A percentile compares a stretch with the other conserved stretches of the same genome.
phyloP scores from a whole-genome alignment of 1,140 invertebrate genomes.

The Pachyrhynchus sulphureomaculatus region DNA sequence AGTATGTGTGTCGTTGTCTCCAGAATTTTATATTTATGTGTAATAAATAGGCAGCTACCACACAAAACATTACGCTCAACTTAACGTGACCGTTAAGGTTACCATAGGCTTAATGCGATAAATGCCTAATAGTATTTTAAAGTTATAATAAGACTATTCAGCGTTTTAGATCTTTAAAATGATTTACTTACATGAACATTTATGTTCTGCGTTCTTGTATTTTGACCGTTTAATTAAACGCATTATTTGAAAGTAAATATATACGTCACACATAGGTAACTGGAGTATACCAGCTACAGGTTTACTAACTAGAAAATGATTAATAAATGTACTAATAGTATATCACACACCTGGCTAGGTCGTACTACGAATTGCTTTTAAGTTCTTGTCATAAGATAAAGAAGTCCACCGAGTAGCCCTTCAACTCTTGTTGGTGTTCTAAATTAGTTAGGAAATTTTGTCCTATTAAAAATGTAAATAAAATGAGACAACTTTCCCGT shows the following conservation, averaged over 20 bases:
- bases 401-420: background rate
- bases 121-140: no score
- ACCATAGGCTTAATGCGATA: no score
- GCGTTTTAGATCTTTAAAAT: slow-evolving; percentile 20
- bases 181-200: no score
- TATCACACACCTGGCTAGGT: slow-evolving; percentile 47
- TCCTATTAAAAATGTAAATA: no score
- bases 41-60: background rate
- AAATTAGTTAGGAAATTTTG: no score
- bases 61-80: no score
- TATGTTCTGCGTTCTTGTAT: no score
- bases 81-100: no score
- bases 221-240: background rate
- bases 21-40: slow-evolving; percentile 27
- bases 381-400: slow-evolving; percentile 35
- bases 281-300: slow-evolving; percentile 6
- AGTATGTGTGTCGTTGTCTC: slow-evolving; percentile 52
- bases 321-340: slow-evolving; percentile 36
- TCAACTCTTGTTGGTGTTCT: no score
- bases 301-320: slow-evolving; percentile 13
- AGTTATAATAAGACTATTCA: slow-evolving; percentile 18
- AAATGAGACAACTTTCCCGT: no score
- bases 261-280: slow-evolving; percentile 4
- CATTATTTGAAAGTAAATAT: background rate
- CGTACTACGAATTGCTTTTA: slow-evolving; percentile 45